phyloP scores from a whole-genome alignment of 2,888 invertebrate species.

The Peribatodes rhomboidaria region DNA sequence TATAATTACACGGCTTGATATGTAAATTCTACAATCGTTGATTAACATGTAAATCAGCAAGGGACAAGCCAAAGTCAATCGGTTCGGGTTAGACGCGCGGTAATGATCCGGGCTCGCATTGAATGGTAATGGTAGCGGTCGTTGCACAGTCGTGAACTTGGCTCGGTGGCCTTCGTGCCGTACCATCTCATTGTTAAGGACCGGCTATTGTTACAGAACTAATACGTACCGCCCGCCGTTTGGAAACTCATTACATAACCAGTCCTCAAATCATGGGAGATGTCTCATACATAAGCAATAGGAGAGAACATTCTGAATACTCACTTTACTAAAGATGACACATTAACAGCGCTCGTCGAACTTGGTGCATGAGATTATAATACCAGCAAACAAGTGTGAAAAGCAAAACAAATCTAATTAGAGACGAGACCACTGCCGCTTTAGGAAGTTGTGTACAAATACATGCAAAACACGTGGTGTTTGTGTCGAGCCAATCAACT shows the following conservation, averaged over 20 bases:
- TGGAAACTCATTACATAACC: slow-evolving; percentile 44
- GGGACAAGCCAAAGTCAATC: slow-evolving; percentile 48
- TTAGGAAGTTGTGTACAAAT: slow-evolving; percentile 46
- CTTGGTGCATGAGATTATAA: slow-evolving; percentile 18
- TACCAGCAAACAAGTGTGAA: slow-evolving; percentile 27
- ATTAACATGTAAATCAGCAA: slow-evolving; percentile 45
- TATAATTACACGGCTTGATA: slow-evolving; percentile 18
- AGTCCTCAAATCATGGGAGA: slow-evolving; percentile 34
- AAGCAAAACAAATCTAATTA: slow-evolving; percentile 37
- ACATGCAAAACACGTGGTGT: slow-evolving; percentile 48
- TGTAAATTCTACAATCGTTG: slow-evolving; percentile 37
- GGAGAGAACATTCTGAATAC: slow-evolving; percentile 31
- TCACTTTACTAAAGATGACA: slow-evolving; percentile 21
- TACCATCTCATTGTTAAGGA: slow-evolving; percentile 67
- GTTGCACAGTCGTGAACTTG: slow-evolving; percentile 81
- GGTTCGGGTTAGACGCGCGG: slow-evolving; percentile 53
- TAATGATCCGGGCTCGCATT: slow-evolving; percentile 67
- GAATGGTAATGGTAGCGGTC: slow-evolving; percentile 81
- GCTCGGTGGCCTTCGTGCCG: slow-evolving; percentile 71
- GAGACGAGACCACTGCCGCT: slow-evolving; percentile 32
- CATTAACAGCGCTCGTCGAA: slow-evolving; percentile 24
- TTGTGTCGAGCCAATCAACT: slow-evolving; percentile 42
- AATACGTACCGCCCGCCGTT: slow-evolving; percentile 43
- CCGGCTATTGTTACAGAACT: slow-evolving; percentile 56
- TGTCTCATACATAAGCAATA: slow-evolving; percentile 36